Evolutionary conservation across 92 coral and sea anemone species (phyloP).

Genomic region (Palythoa caribaeorum): DNA sequence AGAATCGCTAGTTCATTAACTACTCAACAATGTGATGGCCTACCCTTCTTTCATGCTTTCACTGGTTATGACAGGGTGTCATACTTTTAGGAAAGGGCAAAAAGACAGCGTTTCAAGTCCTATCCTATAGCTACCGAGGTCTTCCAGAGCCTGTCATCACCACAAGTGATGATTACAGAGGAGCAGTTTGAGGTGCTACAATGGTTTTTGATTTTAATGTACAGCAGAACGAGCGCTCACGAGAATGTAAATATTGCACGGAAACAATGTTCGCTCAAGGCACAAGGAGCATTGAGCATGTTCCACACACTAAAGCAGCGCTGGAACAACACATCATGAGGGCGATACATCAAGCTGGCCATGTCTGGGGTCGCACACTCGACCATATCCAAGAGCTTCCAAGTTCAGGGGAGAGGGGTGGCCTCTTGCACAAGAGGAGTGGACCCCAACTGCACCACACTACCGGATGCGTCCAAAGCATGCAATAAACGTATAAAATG

Average conservation of each 20-base stretch:
- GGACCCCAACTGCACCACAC: constrained; percentile 69
- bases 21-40: constrained; percentile 35
- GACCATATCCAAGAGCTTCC: constrained; percentile 61
- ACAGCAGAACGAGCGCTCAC: too few species aligned
- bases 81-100: not conserved
- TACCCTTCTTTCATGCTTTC: constrained; percentile 30
- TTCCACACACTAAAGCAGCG: constrained; percentile 27
- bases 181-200: too few species aligned
- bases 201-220: too few species aligned
- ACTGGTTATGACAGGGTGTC: not conserved
- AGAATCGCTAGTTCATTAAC: constrained; percentile 46
- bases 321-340: constrained; percentile 41
- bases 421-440: constrained; percentile 34
- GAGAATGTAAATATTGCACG: not conserved
- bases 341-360: constrained; percentile 62
- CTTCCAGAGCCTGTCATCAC: not conserved
- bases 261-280: not conserved
- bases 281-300: not conserved
- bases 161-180: not conserved
- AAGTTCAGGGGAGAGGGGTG: constrained; percentile 73
- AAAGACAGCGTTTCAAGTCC: not conserved
- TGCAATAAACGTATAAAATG: constrained; percentile 75
- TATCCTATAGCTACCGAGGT: not conserved
- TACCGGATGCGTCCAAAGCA: constrained; percentile 73
- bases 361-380: constrained; percentile 67